Conservation (phyloP, 2,888 invertebrate species). For the Cylindroiulus punctatus region DNA sequence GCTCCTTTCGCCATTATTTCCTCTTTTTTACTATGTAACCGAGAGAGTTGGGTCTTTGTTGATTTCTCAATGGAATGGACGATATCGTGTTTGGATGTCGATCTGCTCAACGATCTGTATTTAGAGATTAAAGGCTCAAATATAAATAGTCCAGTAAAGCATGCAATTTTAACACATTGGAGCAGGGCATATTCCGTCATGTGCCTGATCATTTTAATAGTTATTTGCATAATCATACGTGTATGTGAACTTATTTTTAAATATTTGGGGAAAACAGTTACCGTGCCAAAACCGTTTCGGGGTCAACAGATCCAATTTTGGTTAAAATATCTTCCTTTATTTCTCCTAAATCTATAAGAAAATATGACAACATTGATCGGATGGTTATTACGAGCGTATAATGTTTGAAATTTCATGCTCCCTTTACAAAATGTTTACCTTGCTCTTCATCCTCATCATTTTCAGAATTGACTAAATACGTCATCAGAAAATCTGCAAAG, state of each 20-base stretch:
- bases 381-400: too few relatives aligned
- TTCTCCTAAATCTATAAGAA: not conserved
- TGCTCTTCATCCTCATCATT: conserved; percentile 60
- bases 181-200: too few relatives aligned
- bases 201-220: not conserved
- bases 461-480: conserved; percentile 64
- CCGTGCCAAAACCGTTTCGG: conserved; percentile 36
- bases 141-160: not conserved
- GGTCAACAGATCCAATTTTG: conserved; percentile 51
- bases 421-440: conserved; percentile 30
- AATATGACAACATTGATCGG: not conserved
- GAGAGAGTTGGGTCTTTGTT: not conserved
- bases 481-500: conserved; percentile 69
- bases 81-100: not conserved
- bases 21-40: not conserved
- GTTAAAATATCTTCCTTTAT: conserved; percentile 53
- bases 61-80: conserved; percentile 24
- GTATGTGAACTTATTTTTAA: not conserved
- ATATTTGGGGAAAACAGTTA: not conserved
- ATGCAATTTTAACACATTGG: too few relatives aligned
- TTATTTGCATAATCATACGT: not conserved
- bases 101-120: not conserved
- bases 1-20: conserved; percentile 58
- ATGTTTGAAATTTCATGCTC: not conserved
- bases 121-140: not conserved